Base-by-base conservation (phyloP, 2,888 invertebrate species). In the Arctia plantaginis region DNA sequence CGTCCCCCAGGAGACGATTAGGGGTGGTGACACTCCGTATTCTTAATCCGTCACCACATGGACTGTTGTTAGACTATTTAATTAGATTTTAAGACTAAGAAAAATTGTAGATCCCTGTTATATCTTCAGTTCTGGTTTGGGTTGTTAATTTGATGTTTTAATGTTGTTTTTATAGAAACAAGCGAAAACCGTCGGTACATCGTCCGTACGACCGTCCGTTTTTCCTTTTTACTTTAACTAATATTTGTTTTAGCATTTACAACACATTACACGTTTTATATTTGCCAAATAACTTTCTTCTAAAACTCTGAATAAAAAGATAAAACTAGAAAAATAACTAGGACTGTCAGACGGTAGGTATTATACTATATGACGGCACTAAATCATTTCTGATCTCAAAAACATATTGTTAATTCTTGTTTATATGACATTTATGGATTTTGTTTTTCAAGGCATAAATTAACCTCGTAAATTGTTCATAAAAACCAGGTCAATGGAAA, bases 401-500 rank as follows among this genome's bases (percentile, higher is more conserved):
- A 8, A 20, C 23, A n/a, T 7, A 39, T 55, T 55, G 12, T n/a
- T 55, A n/a, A 55, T 55, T 55, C 55, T 10, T 44, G 55, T 72
- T 68, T 13, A 51, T 23, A 51, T 51, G 47, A 33, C 23, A 33
- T 68, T 68, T 47, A 51, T 51, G 13, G 41, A 35, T 62, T 64
- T 51, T 6, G 33, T 33, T 69, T 47, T 47, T 39, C 47, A 51
- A 65, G 47, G n/a, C 20, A 59, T 15, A 13, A 27, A 12, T 13
- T n/a, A 15, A 69, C 51, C 33, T 73, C 23, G 65, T 47, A 66
- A 47, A 39, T 35, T 55, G 41, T 69, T n/a, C 33, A 35, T 72
- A n/a, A 71, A 66, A 72, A 68, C 41, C 65, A 39, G 18, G 47
- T 64, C 47, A 64, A 69, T 75, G 64, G 68, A 69, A 72, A 55